Base-by-base conservation (phyloP, 2,888 invertebrate genomes). In the Nephrotoma guestfalica region DNA sequence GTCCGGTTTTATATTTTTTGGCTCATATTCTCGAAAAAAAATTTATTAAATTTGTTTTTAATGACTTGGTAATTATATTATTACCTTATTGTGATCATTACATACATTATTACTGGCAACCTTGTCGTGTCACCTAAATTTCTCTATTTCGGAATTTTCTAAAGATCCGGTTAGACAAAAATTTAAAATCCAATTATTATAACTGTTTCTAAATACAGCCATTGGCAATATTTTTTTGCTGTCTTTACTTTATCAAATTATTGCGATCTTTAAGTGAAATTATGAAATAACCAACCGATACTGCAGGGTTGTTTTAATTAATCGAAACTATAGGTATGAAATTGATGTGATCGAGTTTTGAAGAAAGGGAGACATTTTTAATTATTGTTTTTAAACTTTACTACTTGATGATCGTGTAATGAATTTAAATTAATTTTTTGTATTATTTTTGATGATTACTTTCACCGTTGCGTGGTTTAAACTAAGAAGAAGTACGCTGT, bases 1-100 rank as follows among this genome's bases (percentile, higher is more conserved):
- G 84, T 84, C 84, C 84, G 84, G 84, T 84, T 71, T 71, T 71
- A 30, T 71, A 71, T 71, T 71, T 71, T 71, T 71, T 71, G 71
- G 71, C 71, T 71, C 71, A 71, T 71, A 71, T 71, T 71, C 71
- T 71, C 4, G 30, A 30, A 30, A 71, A 71, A 71, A n/a, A n/a
- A 71, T 71, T 71, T 71, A 71, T 30, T 7, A 71, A 71, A 71
- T 71, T 71, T 71, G 9, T 71, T 71, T 71, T 71, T 71, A 71
- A 71, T 71, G 30, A 71, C 71, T 71, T 71, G 71, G 71, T 71
- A 71, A 71, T 71, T 71, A 71, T 30, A 30, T 13, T 9, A 71
- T 71, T 71, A 71, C 71, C 71, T 30, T 71, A 71, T 71, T 30
- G 30, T 30, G 71, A 9, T 71, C 18, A 71, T 71, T 71, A 71